These are phyloP conservation scores for Drosophila melanocephala DNA, from an alignment of 2,888 invertebrate genomes.

Conservation along the genomic window DNA sequence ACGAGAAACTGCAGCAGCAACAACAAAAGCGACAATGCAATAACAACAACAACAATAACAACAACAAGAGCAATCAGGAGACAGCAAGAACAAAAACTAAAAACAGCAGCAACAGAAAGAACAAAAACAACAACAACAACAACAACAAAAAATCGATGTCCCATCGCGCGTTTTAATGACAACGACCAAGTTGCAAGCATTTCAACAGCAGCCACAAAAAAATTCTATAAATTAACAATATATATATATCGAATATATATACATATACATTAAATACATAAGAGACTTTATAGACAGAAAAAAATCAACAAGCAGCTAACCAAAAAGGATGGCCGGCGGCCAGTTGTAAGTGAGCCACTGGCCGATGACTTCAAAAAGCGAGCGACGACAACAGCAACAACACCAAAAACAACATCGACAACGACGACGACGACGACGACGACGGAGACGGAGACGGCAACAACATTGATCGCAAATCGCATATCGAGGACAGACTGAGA, in stretches of 20 bases:
- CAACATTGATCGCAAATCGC: slow-evolving; percentile 72
- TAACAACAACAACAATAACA: slow-evolving; percentile 41
- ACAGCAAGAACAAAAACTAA: slow-evolving; percentile 28
- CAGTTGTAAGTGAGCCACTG: slow-evolving; percentile 81
- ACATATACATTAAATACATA: slow-evolving; percentile 30
- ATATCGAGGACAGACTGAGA: slow-evolving; percentile 50
- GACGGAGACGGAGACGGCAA: slow-evolving; percentile 48
- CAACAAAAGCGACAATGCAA: slow-evolving; percentile 4
- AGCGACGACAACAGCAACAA: slow-evolving; percentile 59
- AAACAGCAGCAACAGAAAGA: slow-evolving; percentile 27
- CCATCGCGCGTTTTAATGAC: slow-evolving; percentile 81
- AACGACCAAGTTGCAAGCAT: slow-evolving; percentile 75
- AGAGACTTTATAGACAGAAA: slow-evolving; percentile 51
- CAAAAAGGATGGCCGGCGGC: slow-evolving; percentile 76
- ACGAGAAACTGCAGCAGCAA: slow-evolving; percentile 29
- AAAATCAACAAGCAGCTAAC: slow-evolving; percentile 52
- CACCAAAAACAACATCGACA: slow-evolving; percentile 30
- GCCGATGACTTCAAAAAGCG: slow-evolving; percentile 75
- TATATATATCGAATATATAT: slow-evolving; percentile 38
- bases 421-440: slow-evolving; percentile 57
- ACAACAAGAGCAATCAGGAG: slow-evolving; percentile 14
- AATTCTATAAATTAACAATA: slow-evolving; percentile 80
- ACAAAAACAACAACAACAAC: slow-evolving; percentile 30
- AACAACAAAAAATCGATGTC: slow-evolving; percentile 74
- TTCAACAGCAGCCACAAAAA: slow-evolving; percentile 65